A percentile compares a stretch with the other conserved stretches of the same genome.
phyloP scores from a whole-genome alignment of 2,888 invertebrate species.

The Drosophila setosimentum region DNA sequence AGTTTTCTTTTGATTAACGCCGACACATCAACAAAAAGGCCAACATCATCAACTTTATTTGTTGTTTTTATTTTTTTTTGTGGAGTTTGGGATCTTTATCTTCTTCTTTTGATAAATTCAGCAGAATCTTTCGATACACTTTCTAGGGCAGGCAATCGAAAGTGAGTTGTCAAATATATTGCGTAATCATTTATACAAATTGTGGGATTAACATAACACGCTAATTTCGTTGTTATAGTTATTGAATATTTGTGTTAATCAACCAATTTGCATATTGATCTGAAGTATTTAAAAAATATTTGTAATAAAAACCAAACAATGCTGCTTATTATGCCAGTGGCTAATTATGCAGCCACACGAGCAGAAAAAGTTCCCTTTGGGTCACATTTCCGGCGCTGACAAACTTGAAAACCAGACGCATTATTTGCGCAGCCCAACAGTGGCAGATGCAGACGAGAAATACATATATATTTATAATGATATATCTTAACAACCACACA shows the following conservation, averaged over 20 bases:
- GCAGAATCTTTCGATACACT: constrained; percentile 36
- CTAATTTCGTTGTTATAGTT: background rate
- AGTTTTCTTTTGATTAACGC: constrained; percentile 64
- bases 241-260: constrained; percentile 32
- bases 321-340: constrained; percentile 53
- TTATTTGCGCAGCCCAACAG: constrained; percentile 73
- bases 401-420: constrained; percentile 59
- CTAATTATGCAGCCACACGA: constrained; percentile 16
- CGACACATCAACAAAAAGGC: constrained; percentile 35
- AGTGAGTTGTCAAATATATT: constrained; percentile 35
- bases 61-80: constrained; percentile 29
- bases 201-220: constrained; percentile 55
- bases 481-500: constrained; percentile 13
- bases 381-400: constrained; percentile 63
- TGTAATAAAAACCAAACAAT: constrained; percentile 44
- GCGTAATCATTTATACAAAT: constrained; percentile 20
- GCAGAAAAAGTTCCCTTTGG: constrained; percentile 38
- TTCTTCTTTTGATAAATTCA: constrained; percentile 37
- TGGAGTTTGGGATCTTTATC: constrained; percentile 6
- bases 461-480: constrained; percentile 18
- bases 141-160: constrained; percentile 36
- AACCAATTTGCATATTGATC: constrained; percentile 7
- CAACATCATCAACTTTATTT: constrained; percentile 36
- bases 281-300: constrained; percentile 15
- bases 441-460: constrained; percentile 45